Evolutionary conservation across 2,797 vertebrate species (phyloP), one percentile per base, ranked within the genome.

Genomic region (Protosalanx chinensis): DNA sequence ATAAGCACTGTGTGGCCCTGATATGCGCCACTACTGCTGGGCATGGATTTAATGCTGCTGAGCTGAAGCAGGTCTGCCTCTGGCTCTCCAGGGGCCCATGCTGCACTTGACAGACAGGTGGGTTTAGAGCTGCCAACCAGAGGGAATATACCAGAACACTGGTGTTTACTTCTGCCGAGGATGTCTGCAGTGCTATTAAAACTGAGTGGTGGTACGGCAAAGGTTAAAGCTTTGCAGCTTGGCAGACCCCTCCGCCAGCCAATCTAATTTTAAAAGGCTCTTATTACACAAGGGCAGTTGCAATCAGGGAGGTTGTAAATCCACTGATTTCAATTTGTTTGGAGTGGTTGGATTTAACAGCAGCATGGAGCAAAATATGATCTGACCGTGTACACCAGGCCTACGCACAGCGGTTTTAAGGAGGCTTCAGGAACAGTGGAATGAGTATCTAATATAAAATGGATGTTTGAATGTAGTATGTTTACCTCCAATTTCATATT

Each of bases 241-340:
- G 56, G 23, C 23, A 67, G 70, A 76, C 72, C 67, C 60, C 72
- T 74, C 32, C 51, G 57, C 49, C 57, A 88, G 74, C 79, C 86
- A 87, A 89, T 88, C 82, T 81, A 74, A 64, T 79, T 86, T 77
- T 81, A 82, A 85, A 85, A 78, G 81, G 63, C 72, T 84, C 80
- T 85, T 82, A 84, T 89, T 82, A 82, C 82, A 81, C 67, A 69
- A 64, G 30, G 75, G 84, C 57, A 6, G 2, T 76, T 61, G 79
- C 80, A 74, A 78, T 82, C 75, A 82, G 64, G 75, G 80, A 61
- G 67, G 78, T 74, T 5, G 76, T 85, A 85, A 89, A 87, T 89
- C 84, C 74, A 73, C 74, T 6, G 18, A 64, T 83, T 86, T 73
- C 82, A 83, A 86, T 89, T 88, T 84, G 78, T 86, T 79, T 75